Evolutionary conservation across 2,888 invertebrate genomes (phyloP).

Genomic region (Habrosyne pyritoides): DNA sequence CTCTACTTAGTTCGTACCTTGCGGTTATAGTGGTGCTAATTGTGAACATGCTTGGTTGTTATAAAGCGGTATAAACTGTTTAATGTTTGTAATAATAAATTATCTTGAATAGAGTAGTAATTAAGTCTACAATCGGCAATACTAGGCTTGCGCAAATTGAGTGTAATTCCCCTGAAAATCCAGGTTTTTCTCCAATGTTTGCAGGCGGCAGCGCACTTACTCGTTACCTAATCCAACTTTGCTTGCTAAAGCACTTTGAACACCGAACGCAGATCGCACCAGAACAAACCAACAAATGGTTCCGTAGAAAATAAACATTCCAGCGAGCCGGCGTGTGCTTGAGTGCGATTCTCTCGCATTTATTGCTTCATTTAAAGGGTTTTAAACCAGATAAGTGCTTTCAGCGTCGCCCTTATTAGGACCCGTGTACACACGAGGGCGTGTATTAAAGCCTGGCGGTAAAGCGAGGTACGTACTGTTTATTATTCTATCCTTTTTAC

Average conservation of each 20-base stretch:
- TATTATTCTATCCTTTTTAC: slow-evolving; percentile 20
- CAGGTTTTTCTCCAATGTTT: background rate
- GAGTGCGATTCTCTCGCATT: slow-evolving; percentile 46
- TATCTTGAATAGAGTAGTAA: no score
- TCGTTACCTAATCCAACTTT: slow-evolving; percentile 26
- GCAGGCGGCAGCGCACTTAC: background rate
- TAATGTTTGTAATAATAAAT: no score
- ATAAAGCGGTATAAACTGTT: no score
- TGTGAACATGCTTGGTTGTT: no score
- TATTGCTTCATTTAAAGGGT: slow-evolving; percentile 75
- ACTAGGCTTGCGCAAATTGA: no score
- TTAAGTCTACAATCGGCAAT: no score
- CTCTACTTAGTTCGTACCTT: no score
- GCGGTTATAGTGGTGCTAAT: no score
- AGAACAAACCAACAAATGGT: slow-evolving; percentile 23
- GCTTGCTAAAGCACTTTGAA: slow-evolving; percentile 6
- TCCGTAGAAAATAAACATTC: slow-evolving; percentile 36
- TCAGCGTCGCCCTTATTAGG: slow-evolving; percentile 57
- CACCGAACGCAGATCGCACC: slow-evolving; percentile 19
- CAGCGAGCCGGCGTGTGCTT: slow-evolving; percentile 34
- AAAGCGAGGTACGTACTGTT: slow-evolving; percentile 4
- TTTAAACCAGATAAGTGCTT: slow-evolving; percentile 71
- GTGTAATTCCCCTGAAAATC: background rate
- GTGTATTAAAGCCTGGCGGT: slow-evolving; percentile 7
- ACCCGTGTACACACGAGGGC: slow-evolving; percentile 46